Evolutionary conservation across 2,797 vertebrate genomes (phyloP), one percentile per base, ranked within the genome.

Genomic region (Centroberyx gerrardi): DNA sequence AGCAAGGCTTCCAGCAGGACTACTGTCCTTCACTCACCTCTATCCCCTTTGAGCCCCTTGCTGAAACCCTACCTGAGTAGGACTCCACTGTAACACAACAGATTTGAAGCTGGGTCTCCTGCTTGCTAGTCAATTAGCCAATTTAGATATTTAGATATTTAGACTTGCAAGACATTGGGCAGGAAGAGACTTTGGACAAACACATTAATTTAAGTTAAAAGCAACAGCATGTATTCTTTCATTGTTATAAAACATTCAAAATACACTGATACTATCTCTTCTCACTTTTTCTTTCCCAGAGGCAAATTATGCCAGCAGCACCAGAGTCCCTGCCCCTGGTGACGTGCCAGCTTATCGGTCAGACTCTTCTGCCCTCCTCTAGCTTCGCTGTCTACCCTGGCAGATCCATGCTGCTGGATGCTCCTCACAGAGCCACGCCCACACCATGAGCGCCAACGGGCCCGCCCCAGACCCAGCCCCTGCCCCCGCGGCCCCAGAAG

Each of bases 271-370:
- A 18, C 9, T 53, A 56, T 66, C 53, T 71, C 22, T 38, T 78
- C 28, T 78, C 62, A 52, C 61, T 73, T 55, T 69, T 62, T 69
- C 36, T 89, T 87, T 90, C 78, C 78, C 94, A 99, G 97, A 96
- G 96, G 96, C 91, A 95, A 98, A 98, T 95, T 97, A 99, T 99
- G 98, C 97, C 97, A 97, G 97, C 94, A 95, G 97, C 94, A 96
- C 94, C 96, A 96, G 96, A 92, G 95, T 96, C 83, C 88, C 96
- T 94, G 92, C 94, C 87, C 95, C 96, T 96, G 96, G 96, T 96
- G 97, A 99, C 94, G 94, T 95, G 96, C 96, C 97, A 96, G 95
- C 94, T 94, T 91, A 94, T 95, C 95, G 96, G 94, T 96, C 96
- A 91, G 97, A 97, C 92, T 90, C 83, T 91, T 92, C 95, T 92